Percentiles rank a stretch among this genome's conserved stretches.
Evolutionary conservation across 2,888 invertebrate genomes (phyloP).

Genomic region (Erebia aethiops): DNA sequence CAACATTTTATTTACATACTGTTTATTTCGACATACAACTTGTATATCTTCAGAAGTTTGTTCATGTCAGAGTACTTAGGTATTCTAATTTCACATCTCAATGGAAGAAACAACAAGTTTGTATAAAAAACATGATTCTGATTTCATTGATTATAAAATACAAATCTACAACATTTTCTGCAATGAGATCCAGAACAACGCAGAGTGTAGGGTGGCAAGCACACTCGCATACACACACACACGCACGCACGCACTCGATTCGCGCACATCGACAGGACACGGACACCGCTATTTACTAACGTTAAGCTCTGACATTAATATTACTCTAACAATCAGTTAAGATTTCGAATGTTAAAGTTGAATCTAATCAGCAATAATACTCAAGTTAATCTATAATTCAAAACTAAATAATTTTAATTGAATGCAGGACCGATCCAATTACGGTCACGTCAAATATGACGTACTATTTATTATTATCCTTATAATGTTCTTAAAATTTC

Average conservation of each 20-base stretch:
- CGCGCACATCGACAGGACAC: slow-evolving; percentile 42
- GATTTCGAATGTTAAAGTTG: slow-evolving; percentile 65
- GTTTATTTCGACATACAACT: slow-evolving; percentile 77
- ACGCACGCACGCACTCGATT: slow-evolving; percentile 41
- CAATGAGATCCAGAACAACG: slow-evolving; percentile 74
- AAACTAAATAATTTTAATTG: slow-evolving; percentile 80
- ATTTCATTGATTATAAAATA: slow-evolving; percentile 66
- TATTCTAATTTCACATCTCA: slow-evolving; percentile 73
- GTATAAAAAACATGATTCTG: slow-evolving; percentile 81
- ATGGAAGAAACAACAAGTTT: slow-evolving; percentile 75
- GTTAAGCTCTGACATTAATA: slow-evolving; percentile 67
- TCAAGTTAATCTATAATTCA: slow-evolving; percentile 79
- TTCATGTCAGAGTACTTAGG: slow-evolving; percentile 80
- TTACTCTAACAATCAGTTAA: slow-evolving; percentile 62
- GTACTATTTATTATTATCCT: slow-evolving; percentile 73
- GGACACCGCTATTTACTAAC: slow-evolving; percentile 48
- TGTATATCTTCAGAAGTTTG: slow-evolving; percentile 76
- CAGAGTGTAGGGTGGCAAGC: slow-evolving; percentile 54
- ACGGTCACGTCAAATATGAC: slow-evolving; percentile 64
- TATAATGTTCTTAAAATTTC: slow-evolving; percentile 76
- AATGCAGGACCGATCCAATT: slow-evolving; percentile 62
- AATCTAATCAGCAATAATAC: slow-evolving; percentile 81
- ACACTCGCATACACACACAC: slow-evolving; percentile 40
- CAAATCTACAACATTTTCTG: slow-evolving; percentile 76
- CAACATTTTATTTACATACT: slow-evolving; percentile 79